Evolutionary conservation across 1,140 invertebrate species (phyloP).

Genomic region (Brachionus angularis): DNA sequence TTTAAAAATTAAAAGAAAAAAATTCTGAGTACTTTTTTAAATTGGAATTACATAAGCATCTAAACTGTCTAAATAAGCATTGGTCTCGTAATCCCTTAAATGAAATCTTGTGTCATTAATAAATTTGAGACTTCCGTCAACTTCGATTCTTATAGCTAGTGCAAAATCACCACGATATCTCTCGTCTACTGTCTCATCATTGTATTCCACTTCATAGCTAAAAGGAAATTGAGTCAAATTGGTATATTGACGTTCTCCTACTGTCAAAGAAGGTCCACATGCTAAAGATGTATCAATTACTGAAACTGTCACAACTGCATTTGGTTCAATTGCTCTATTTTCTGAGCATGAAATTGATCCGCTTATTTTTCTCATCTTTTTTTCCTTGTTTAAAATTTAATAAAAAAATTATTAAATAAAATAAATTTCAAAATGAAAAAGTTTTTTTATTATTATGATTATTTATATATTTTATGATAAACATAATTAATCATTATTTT

Average conservation of each 20-base stretch:
- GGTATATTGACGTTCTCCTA: neutral
- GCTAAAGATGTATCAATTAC: slow-evolving; percentile 15
- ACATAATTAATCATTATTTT: too few relatives aligned
- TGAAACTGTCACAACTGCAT: neutral
- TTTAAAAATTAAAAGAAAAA: too few relatives aligned
- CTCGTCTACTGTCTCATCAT: slow-evolving; percentile 15
- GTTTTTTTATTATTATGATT: slow-evolving; percentile 21
- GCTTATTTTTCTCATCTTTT: slow-evolving; percentile 19
- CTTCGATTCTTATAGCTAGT: neutral
- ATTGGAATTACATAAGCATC: slow-evolving; percentile 25
- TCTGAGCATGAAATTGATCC: neutral
- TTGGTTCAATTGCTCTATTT: neutral
- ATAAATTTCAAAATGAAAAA: too few relatives aligned
- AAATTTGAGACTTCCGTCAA: neutral
- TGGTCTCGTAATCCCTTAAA: neutral
- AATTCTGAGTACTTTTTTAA: too few relatives aligned
- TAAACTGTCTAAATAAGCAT: neutral
- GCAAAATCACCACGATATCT: slow-evolving; percentile 4
- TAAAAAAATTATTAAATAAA: too few relatives aligned
- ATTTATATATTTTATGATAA: too few relatives aligned
- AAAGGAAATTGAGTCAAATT: slow-evolving; percentile 6
- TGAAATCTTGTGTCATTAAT: slow-evolving; percentile 19
- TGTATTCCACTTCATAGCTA: slow-evolving; percentile 16
- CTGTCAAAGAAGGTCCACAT: neutral
- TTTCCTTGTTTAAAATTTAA: neutral